A percentile compares a stretch with the other conserved stretches of the same genome.
These are phyloP conservation scores for Amphipoea oculea DNA, from an alignment of 2,888 invertebrate genomes.

Conservation along the genomic window DNA sequence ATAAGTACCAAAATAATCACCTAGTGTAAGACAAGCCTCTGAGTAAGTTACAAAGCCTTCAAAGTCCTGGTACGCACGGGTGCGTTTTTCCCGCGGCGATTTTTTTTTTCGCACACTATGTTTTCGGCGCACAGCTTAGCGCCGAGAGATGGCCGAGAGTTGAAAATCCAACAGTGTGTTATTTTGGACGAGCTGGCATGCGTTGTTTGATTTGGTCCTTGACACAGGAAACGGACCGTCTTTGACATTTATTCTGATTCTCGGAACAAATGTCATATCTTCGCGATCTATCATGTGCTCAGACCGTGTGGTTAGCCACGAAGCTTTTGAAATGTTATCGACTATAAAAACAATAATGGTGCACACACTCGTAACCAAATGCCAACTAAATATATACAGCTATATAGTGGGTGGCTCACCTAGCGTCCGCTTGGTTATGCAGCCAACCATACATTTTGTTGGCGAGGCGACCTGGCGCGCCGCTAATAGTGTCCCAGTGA, in stretches of 20 bases:
- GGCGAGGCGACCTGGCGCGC: neutral
- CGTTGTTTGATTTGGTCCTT: neutral
- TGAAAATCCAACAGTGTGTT: too few species aligned
- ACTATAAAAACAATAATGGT: neutral
- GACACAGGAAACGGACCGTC: neutral
- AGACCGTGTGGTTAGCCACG: neutral
- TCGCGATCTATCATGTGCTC: neutral
- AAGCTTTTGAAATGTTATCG: neutral
- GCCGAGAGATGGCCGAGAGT: too few species aligned
- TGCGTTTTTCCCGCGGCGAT: neutral
- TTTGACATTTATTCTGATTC: neutral
- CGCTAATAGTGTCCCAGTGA: neutral
- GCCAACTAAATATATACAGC: neutral
- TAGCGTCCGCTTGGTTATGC: neutral
- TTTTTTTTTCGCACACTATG: neutral
- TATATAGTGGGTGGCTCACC: neutral
- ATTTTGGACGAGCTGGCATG: too few species aligned
- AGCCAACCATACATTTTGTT: neutral
- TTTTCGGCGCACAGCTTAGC: too few species aligned
- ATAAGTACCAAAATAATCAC: neutral
- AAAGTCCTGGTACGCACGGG: neutral
- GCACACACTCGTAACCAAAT: neutral
- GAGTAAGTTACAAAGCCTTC: neutral
- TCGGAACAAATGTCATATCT: neutral
- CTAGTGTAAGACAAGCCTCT: neutral